phyloP scores from a whole-genome alignment of 2,888 invertebrate species.

The Chrysolina haemoptera region DNA sequence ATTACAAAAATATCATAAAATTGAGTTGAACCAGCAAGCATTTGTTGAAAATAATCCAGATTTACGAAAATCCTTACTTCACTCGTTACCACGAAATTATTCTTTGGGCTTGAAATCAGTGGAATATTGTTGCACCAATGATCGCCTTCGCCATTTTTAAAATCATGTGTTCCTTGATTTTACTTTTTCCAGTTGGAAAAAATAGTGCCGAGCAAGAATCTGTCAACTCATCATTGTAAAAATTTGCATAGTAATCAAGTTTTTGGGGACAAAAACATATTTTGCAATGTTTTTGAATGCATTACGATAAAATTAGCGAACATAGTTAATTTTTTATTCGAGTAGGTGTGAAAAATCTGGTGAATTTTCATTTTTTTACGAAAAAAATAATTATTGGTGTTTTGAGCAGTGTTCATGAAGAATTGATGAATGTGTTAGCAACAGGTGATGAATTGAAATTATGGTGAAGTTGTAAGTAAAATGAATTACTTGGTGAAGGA shows the following conservation, averaged over 20 bases:
- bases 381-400: too few relatives aligned
- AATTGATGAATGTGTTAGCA: not conserved
- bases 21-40: not conserved
- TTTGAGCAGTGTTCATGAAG: not conserved
- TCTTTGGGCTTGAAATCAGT: too few relatives aligned
- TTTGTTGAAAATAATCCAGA: not conserved
- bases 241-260: not conserved
- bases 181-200: not conserved
- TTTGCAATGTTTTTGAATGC: not conserved
- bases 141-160: conserved; percentile 7
- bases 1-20: not conserved
- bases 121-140: too few relatives aligned
- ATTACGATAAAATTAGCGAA: not conserved
- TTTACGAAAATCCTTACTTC: not conserved
- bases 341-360: too few relatives aligned
- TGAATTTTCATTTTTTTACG: too few relatives aligned
- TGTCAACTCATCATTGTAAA: conserved; percentile 6
- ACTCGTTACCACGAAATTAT: too few relatives aligned
- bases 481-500: conserved; percentile 1
- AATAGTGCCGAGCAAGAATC: not conserved
- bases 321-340: too few relatives aligned
- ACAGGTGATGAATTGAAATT: not conserved
- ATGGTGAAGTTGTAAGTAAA: conserved; percentile 3
- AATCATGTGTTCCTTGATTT: not conserved
- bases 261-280: not conserved